Percentiles rank a stretch among this genome's conserved stretches.
phyloP scores from a whole-genome alignment of 2,888 invertebrate genomes.

The Diadromus collaris region DNA sequence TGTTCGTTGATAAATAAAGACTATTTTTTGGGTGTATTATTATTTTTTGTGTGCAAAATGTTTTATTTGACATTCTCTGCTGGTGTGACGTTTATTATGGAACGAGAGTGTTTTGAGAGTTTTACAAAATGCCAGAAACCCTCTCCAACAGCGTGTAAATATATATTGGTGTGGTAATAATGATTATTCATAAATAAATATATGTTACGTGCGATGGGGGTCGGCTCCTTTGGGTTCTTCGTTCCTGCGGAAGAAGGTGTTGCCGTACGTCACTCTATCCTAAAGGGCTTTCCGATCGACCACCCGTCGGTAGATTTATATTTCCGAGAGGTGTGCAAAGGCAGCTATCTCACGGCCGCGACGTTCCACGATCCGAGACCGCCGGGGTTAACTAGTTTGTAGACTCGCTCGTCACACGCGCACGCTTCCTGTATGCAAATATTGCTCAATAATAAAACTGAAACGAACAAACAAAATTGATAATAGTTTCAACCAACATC shows the following conservation, averaged over 20 bases:
- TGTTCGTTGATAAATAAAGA: background rate
- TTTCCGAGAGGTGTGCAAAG: constrained; percentile 60
- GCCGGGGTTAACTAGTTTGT: constrained; percentile 58
- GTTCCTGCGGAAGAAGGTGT: constrained; percentile 64
- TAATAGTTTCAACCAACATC: constrained; percentile 16
- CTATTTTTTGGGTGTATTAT: background rate
- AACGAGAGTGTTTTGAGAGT: background rate
- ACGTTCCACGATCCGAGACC: constrained; percentile 60
- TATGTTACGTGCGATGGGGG: constrained; percentile 25
- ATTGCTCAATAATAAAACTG: constrained; percentile 7
- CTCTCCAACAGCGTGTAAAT: background rate
- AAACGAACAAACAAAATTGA: constrained; percentile 7
- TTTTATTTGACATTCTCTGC: constrained; percentile 4
- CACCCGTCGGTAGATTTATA: constrained; percentile 64
- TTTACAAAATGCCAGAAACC: background rate
- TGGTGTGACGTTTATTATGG: background rate
- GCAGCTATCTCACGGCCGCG: constrained; percentile 55
- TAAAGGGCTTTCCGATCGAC: constrained; percentile 62
- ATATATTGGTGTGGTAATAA: constrained; percentile 3
- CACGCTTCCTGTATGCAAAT: constrained; percentile 52
- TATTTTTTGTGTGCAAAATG: background rate
- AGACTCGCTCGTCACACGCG: constrained; percentile 42
- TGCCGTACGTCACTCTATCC: constrained; percentile 61
- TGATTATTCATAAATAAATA: constrained; percentile 59
- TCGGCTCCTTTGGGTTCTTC: constrained; percentile 53